Conservation (phyloP, 2,797 vertebrate genomes). For the Lerista edwardsae region DNA sequence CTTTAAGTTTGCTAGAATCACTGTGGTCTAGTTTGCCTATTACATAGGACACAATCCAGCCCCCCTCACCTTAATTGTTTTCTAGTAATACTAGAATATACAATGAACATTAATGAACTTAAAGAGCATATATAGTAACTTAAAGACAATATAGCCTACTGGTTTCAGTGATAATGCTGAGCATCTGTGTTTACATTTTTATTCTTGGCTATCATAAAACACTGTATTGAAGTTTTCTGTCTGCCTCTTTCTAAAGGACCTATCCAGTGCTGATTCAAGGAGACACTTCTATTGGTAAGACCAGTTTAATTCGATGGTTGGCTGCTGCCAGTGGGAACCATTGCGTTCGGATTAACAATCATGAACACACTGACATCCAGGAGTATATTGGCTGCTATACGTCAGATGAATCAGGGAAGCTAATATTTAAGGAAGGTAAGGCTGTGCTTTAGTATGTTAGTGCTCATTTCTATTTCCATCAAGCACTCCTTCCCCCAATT, state of each 20-base stretch:
- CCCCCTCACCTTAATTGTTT: too few relatives aligned
- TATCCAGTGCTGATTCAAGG: constrained; percentile 96
- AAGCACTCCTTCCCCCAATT: background rate
- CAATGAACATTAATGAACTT: too few relatives aligned
- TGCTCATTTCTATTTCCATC: background rate
- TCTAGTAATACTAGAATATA: too few relatives aligned
- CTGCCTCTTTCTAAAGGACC: constrained; percentile 75
- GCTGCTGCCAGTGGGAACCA: constrained; percentile 92
- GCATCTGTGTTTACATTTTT: too few relatives aligned
- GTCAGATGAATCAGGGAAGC: constrained; percentile 86
- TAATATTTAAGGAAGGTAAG: constrained; percentile 94
- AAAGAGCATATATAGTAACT: too few relatives aligned
- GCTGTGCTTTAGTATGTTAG: background rate
- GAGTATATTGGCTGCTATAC: constrained; percentile 98
- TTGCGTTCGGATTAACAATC: constrained; percentile 97
- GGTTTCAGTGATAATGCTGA: too few relatives aligned
- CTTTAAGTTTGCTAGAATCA: too few relatives aligned
- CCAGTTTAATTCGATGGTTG: constrained; percentile 93
- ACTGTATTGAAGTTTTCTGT: background rate
- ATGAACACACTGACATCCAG: constrained; percentile 98
- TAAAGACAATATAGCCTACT: too few relatives aligned
- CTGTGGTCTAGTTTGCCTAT: too few relatives aligned
- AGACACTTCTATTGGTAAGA: constrained; percentile 97
- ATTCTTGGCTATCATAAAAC: background rate
- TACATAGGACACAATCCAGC: too few relatives aligned